phyloP scores from a whole-genome alignment of 1,140 invertebrate genomes.

The Mylabris phalerata region DNA sequence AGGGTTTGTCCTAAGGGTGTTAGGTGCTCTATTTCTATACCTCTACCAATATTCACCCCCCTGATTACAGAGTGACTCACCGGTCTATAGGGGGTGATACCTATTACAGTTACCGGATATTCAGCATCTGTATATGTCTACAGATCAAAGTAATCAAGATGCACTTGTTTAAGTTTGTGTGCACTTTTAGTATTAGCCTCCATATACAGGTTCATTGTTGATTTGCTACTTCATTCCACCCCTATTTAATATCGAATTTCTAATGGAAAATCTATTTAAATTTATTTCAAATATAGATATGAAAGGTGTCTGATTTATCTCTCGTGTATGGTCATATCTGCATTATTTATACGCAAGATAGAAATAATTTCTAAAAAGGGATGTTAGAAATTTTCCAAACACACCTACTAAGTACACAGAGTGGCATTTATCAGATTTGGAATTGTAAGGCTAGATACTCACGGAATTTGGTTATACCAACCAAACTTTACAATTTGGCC shows the following conservation, averaged over 20 bases:
- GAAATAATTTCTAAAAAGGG: too few relatives aligned
- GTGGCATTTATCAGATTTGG: too few relatives aligned
- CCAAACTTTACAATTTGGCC: too few relatives aligned
- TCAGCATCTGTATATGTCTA: constrained; percentile 38
- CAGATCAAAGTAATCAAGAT: constrained; percentile 43
- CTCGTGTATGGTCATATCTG: too few relatives aligned
- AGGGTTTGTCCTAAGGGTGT: background rate
- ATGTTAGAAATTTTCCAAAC: too few relatives aligned
- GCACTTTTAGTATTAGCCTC: constrained; percentile 21
- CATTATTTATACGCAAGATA: too few relatives aligned
- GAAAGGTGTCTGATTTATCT: too few relatives aligned
- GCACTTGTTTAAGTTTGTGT: constrained; percentile 40
- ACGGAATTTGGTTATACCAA: too few relatives aligned
- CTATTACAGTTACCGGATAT: constrained; percentile 42
- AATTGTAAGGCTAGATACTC: too few relatives aligned
- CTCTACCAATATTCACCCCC: constrained; percentile 18
- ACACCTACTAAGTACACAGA: too few relatives aligned
- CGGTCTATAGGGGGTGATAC: constrained; percentile 31
- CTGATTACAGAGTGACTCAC: constrained; percentile 42
- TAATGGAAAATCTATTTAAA: constrained; percentile 20
- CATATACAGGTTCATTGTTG: background rate
- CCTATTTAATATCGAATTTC: background rate
- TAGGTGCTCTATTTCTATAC: constrained; percentile 7
- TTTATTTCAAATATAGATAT: background rate
- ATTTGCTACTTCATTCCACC: constrained; percentile 3